phyloP scores from a whole-genome alignment of 92 coral and sea anemone species.

The Hydrozoanthus gracilis region DNA sequence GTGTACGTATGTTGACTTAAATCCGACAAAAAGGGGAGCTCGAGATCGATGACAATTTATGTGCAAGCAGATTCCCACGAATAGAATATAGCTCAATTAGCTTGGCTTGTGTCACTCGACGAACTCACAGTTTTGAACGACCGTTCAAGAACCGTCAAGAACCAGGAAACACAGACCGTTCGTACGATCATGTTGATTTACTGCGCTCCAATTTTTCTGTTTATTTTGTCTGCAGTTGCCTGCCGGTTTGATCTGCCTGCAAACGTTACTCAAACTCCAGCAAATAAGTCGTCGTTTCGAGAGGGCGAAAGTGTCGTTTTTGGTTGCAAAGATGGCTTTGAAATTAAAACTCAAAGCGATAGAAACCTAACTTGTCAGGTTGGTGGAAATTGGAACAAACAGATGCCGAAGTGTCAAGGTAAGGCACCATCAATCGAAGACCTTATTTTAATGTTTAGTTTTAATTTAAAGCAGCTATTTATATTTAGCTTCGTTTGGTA shows the following conservation, averaged over 20 bases:
- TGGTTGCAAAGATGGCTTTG: slow-evolving; percentile 70
- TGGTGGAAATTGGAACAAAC: slow-evolving; percentile 67
- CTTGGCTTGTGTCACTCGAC: not conserved
- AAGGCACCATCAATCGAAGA: slow-evolving; percentile 2
- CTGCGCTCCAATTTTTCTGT: slow-evolving; percentile 30
- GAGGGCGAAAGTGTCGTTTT: slow-evolving; percentile 61
- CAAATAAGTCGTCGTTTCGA: slow-evolving; percentile 59
- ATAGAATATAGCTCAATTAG: not conserved
- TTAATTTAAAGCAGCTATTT: not conserved
- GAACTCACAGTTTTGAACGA: not conserved
- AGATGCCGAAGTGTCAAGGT: slow-evolving; percentile 78
- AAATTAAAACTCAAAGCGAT: slow-evolving; percentile 40
- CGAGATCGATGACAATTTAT: slow-evolving; percentile 11
- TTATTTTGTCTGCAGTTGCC: slow-evolving; percentile 64
- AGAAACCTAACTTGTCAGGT: slow-evolving; percentile 69
- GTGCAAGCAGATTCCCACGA: slow-evolving; percentile 24
- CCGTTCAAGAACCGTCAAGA: not conserved
- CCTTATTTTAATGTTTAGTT: not conserved
- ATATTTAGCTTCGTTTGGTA: not conserved
- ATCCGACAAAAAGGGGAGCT: slow-evolving; percentile 10
- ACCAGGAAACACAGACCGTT: not conserved
- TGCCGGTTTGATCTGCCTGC: slow-evolving; percentile 77
- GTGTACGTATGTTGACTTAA: slow-evolving; percentile 17
- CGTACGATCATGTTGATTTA: slow-evolving; percentile 8
- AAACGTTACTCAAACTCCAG: slow-evolving; percentile 49